phyloP scores from a whole-genome alignment of 2,113 vertebrate species.

The Fulica atra region DNA sequence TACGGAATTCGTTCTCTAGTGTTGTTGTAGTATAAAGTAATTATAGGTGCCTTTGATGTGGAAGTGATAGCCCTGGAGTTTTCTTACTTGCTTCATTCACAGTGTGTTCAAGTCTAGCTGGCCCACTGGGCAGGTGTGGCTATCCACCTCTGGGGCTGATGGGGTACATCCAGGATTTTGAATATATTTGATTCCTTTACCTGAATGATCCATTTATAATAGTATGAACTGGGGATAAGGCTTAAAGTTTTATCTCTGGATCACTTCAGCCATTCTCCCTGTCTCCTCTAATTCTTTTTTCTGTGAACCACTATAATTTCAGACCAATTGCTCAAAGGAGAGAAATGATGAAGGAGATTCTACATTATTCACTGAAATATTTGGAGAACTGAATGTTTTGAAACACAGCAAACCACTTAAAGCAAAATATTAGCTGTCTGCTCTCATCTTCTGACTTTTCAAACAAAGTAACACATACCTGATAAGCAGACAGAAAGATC shows the following conservation, averaged over 20 bases:
- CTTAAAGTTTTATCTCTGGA: background rate
- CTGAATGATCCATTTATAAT: background rate
- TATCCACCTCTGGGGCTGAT: background rate
- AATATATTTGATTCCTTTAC: background rate
- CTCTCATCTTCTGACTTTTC: background rate
- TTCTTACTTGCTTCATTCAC: background rate
- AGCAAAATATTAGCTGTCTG: background rate
- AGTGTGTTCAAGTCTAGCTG: background rate
- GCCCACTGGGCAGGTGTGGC: background rate
- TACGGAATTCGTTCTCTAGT: background rate
- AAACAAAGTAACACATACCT: background rate
- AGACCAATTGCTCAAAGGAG: background rate
- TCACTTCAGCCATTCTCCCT: background rate
- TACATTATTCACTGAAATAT: background rate
- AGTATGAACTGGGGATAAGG: background rate
- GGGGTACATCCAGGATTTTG: background rate
- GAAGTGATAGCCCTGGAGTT: background rate
- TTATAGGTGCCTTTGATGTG: background rate
- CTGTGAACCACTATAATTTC: background rate
- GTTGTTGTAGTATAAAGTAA: background rate
- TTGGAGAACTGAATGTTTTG: background rate
- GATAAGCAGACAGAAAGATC: background rate
- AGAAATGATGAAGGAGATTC: background rate
- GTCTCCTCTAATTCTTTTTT: background rate
- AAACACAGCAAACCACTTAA: background rate